Conservation (phyloP, 2,888 invertebrate species). For the Rhodophaea formosa region DNA sequence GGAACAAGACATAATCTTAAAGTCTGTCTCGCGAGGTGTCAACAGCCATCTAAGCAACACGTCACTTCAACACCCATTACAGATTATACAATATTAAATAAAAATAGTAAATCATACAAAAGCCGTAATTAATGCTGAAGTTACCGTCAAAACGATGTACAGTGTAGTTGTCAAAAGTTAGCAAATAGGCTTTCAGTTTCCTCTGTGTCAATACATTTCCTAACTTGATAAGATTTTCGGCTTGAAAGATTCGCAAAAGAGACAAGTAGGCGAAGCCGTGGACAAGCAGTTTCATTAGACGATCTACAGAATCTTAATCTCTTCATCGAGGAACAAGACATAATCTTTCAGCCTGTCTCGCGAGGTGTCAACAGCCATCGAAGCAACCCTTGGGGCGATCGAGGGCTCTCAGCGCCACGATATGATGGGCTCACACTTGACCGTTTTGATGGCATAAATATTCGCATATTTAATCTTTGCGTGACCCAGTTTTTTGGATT, state of each 20-base stretch:
- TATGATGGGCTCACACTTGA: conserved; percentile 4
- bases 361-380: conserved; percentile 2
- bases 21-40: background rate
- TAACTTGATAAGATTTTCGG: no score
- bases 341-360: background rate
- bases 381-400: conserved; percentile 1
- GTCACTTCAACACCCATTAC: no score
- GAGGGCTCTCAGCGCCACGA: background rate
- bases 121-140: no score
- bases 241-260: no score
- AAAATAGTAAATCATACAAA: no score
- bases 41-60: conserved; percentile 3
- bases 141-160: no score
- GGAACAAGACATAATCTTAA: background rate
- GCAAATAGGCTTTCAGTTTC: no score
- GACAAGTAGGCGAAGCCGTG: no score
- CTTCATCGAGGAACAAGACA: background rate
- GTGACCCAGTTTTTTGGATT: background rate
- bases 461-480: background rate
- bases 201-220: no score
- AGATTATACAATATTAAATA: no score
- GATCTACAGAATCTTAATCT: background rate
- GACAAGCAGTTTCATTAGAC: no score
- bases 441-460: conserved; percentile 1
- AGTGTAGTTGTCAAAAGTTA: no score